Base-by-base conservation (phyloP, 2,113 vertebrate genomes). In the Gambusia affinis region DNA sequence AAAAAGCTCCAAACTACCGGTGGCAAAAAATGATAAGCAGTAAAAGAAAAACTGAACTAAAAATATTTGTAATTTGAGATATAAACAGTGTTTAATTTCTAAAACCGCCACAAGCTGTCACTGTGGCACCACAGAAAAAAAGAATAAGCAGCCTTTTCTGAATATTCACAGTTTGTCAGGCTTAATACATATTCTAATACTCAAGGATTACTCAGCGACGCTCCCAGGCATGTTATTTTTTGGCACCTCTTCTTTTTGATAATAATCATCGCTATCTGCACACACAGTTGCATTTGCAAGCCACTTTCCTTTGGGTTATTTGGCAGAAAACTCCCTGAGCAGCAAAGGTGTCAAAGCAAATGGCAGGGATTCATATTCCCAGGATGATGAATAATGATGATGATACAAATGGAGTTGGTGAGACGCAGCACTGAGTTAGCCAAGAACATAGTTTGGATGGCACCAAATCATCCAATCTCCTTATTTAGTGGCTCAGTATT, bases 61-160 rank as follows among this genome's bases (percentile, higher is more conserved):
- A 70, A 6, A 65, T 42, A 64, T 57, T 42, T 65, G 63, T 15
- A 3, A 44, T 28, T 66, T 35, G 15, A 44, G 31, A 60, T 12
- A 27, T 60, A 2, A 72, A 61, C 10, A 47, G 37, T 1, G 37
- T 73, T 72, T 47, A 54, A 44, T 88, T 74, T 68, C 33, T 11
- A 8, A 37, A 70, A 60, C 44, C 19, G 28, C 87, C 92, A 91
- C 85, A 80, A 14, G 82, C 15, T 75, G 90, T 89, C 92, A 87
- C 84, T 91, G 84, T 89, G 62, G 76, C 31, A 57, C 73, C 57
- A 81, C n/a, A 54, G 35, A 72, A 72, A 70, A 65, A 19, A 42
- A 35, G 27, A n/a, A 12, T 15, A 24, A 28, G 10, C 8, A 60
- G 3, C 8, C 31, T 60, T 10, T 27, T 8, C 19, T 15, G 1